Evolutionary conservation across 2,888 invertebrate species (phyloP).

Genomic region (Cerceris ruficornis): DNA sequence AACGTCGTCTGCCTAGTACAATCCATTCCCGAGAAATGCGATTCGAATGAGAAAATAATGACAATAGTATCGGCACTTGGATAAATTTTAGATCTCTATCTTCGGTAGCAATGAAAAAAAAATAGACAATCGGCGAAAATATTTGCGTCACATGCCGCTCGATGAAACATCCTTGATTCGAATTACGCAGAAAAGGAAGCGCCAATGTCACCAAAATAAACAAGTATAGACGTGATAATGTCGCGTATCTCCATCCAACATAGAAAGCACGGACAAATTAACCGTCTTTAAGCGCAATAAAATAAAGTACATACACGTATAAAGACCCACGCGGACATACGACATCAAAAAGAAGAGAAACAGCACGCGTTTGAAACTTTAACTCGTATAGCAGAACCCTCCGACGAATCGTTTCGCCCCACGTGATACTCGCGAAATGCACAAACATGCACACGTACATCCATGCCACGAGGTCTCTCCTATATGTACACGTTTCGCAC

Average conservation of each 20-base stretch:
- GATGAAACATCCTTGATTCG: background rate
- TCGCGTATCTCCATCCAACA: too few species aligned
- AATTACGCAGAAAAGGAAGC: background rate
- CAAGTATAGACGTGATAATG: background rate
- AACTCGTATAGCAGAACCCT: slow-evolving; percentile 11
- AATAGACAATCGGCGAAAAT: background rate
- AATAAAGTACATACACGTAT: background rate
- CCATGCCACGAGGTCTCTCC: background rate
- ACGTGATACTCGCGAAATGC: slow-evolving; percentile 32
- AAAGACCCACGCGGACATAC: background rate
- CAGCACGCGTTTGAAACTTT: slow-evolving; percentile 3
- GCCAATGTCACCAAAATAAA: background rate
- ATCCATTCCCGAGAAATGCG: background rate
- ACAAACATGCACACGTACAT: slow-evolving; percentile 9
- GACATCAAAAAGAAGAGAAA: slow-evolving; percentile 1
- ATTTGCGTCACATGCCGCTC: background rate
- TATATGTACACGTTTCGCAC: background rate
- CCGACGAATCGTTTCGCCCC: slow-evolving; percentile 18
- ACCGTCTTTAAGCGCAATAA: background rate
- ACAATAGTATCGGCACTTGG: background rate
- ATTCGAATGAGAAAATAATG: background rate
- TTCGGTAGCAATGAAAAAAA: background rate
- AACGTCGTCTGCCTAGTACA: too few species aligned
- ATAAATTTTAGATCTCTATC: background rate
- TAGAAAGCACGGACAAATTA: too few species aligned